These are phyloP conservation scores for Bombus fervidus DNA, from an alignment of 1,140 invertebrate species.

Conservation along the genomic window DNA sequence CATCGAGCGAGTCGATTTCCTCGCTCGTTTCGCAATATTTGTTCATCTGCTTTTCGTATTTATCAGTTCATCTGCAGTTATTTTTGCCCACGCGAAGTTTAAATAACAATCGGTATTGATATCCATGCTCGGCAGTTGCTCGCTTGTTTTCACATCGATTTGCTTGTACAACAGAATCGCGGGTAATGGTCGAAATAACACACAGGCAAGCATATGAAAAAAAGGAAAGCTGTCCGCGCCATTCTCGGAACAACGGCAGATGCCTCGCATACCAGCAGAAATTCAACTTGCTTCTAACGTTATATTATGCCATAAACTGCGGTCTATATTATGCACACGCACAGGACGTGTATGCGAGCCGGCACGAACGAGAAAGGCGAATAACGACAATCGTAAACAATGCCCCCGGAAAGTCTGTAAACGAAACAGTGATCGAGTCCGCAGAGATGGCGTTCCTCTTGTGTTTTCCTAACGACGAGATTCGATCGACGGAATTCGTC, in stretches of 20 bases:
- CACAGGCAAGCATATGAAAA: no score
- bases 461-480: neutral
- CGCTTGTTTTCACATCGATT: no score
- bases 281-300: conserved; percentile 61
- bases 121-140: no score
- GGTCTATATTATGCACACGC: conserved; percentile 43
- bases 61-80: conserved; percentile 37
- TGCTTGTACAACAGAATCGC: no score
- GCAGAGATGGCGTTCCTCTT: conserved; percentile 3
- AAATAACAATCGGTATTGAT: conserved; percentile 39
- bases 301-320: conserved; percentile 60
- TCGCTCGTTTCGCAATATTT: conserved; percentile 13
- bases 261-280: conserved; percentile 58
- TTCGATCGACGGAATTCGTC: neutral
- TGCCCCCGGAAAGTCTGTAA: conserved; percentile 4
- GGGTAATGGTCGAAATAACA: no score
- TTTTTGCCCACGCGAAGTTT: conserved; percentile 28
- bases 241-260: conserved; percentile 2
- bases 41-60: conserved; percentile 21
- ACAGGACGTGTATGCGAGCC: conserved; percentile 41
- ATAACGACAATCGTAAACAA: conserved; percentile 55
- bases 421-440: conserved; percentile 28
- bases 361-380: conserved; percentile 20
- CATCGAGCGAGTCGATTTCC: neutral
- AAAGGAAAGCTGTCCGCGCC: neutral